These are phyloP conservation scores for Amblyornis subalaris DNA, from an alignment of 2,113 vertebrate species.

Conservation along the genomic window DNA sequence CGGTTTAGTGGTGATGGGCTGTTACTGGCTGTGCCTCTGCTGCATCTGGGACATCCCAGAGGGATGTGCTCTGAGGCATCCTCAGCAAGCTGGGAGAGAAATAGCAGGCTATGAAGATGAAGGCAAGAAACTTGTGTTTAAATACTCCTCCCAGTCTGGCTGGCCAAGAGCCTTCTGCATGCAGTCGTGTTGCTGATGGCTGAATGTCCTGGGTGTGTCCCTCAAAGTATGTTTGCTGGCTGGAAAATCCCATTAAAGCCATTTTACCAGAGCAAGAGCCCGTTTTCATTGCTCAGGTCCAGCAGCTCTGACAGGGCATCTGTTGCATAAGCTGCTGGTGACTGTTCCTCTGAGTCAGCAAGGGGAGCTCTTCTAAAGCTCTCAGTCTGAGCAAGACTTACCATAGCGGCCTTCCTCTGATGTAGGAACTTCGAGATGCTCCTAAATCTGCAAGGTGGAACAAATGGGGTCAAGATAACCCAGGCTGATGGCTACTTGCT, in stretches of 20 bases:
- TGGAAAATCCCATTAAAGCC: constrained; percentile 4
- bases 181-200: not conserved
- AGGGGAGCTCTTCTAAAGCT: not conserved
- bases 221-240: not conserved
- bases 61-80: not conserved
- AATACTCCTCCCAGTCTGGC: not conserved
- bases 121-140: constrained; percentile 15
- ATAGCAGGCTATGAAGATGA: constrained; percentile 2
- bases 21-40: not conserved
- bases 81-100: not conserved
- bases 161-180: not conserved
- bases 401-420: not conserved
- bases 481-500: fast-evolving
- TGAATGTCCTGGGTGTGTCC: constrained; percentile 24
- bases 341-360: not conserved
- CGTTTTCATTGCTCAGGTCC: not conserved
- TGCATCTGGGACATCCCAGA: not conserved
- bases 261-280: not conserved
- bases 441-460: not conserved
- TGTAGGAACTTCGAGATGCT: not conserved
- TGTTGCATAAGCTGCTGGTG: not conserved
- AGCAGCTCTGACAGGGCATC: not conserved
- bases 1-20: not conserved
- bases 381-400: not conserved
- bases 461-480: not conserved